Conservation (phyloP, 1,140 invertebrate species). For the Trichomalopsis sarcophagae region DNA sequence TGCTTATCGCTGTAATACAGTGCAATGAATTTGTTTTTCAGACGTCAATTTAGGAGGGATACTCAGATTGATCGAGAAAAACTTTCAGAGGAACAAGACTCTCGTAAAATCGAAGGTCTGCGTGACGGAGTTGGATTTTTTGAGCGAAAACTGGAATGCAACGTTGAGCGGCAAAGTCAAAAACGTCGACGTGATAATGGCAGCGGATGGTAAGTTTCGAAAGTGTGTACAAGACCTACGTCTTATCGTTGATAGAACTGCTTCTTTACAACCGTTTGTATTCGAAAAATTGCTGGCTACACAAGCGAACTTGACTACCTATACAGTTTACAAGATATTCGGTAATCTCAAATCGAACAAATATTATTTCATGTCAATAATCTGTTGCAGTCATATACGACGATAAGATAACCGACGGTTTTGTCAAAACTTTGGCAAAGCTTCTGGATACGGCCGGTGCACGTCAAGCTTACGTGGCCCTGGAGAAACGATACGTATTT, state of each 20-base stretch:
- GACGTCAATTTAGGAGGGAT: constrained; percentile 87
- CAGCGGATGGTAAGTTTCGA: constrained; percentile 83
- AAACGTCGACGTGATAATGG: constrained; percentile 80
- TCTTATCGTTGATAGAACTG: not conserved
- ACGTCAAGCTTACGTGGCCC: constrained; percentile 81
- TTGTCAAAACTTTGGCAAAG: constrained; percentile 83
- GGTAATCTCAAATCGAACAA: constrained; percentile 30
- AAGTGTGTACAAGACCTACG: not conserved
- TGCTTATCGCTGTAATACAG: too few relatives aligned
- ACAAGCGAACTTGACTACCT: not conserved
- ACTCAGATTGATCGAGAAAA: constrained; percentile 82
- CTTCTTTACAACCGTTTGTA: not conserved
- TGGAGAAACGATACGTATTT: constrained; percentile 92
- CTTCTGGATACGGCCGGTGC: constrained; percentile 77
- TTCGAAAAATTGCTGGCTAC: not conserved
- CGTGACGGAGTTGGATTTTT: constrained; percentile 83
- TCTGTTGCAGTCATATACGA: constrained; percentile 89
- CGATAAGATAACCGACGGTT: constrained; percentile 87
- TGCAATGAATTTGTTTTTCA: constrained; percentile 68
- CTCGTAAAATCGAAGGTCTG: constrained; percentile 74
- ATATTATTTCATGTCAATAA: constrained; percentile 50
- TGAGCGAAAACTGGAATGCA: constrained; percentile 75
- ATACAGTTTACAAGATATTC: not conserved
- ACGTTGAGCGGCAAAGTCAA: constrained; percentile 75
- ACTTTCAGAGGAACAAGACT: constrained; percentile 80